Evolutionary conservation across 2,888 invertebrate species (phyloP).

Genomic region (Aporophyla nigra): DNA sequence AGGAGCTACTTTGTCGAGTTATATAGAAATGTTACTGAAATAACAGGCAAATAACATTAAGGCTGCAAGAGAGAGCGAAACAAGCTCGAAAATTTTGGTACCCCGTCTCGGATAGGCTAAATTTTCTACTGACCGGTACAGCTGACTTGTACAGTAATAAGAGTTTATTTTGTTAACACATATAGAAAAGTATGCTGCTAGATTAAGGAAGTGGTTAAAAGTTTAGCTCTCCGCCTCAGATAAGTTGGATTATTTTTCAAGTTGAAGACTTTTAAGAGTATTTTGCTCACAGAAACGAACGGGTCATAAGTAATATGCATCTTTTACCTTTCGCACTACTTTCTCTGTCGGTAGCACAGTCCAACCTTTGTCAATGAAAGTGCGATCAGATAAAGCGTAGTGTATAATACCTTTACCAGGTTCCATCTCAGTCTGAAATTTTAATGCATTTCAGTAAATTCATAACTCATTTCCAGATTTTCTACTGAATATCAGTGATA

Average conservation of each 20-base stretch:
- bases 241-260: not conserved
- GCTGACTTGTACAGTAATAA: not conserved
- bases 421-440: constrained; percentile 63
- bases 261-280: not conserved
- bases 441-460: not conserved
- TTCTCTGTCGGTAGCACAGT: constrained; percentile 86
- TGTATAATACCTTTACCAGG: constrained; percentile 75
- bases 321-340: constrained; percentile 81
- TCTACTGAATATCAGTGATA: not conserved
- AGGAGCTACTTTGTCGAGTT: not conserved
- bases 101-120: not conserved
- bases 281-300: not conserved
- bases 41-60: not conserved
- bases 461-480: not conserved
- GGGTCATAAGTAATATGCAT: not conserved
- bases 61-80: too few relatives aligned
- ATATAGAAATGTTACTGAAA: not conserved
- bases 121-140: not conserved
- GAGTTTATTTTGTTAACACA: not conserved
- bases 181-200: not conserved
- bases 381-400: constrained; percentile 84
- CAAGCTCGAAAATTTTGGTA: not conserved
- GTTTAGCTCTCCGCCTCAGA: not conserved
- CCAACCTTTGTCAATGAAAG: constrained; percentile 87
- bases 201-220: not conserved